These are phyloP conservation scores for Ifrita kowaldi DNA, from an alignment of 2,113 vertebrate genomes.

Conservation along the genomic window DNA sequence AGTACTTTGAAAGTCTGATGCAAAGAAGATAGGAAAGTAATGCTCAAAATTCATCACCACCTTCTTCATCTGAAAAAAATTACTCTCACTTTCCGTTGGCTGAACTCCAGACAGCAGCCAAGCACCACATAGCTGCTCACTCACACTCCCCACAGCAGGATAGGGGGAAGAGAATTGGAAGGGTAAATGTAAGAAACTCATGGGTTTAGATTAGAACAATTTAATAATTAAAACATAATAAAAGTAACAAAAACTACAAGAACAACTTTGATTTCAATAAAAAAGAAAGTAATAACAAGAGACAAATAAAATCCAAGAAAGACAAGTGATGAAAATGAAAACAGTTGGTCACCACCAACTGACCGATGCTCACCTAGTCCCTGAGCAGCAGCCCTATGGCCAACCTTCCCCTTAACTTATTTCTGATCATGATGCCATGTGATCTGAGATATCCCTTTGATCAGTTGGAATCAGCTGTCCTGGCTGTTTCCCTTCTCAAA, in stretches of 20 bases:
- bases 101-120: background rate
- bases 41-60: background rate
- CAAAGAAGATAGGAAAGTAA: background rate
- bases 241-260: background rate
- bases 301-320: background rate
- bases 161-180: background rate
- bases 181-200: background rate
- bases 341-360: background rate
- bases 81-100: background rate
- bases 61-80: background rate
- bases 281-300: background rate
- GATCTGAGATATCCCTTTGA: background rate
- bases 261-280: background rate
- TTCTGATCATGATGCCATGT: background rate
- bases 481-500: background rate
- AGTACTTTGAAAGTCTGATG: background rate
- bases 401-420: background rate
- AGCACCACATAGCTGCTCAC: rapidly evolving
- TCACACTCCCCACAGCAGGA: rapidly evolving
- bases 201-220: background rate
- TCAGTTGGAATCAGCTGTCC: background rate
- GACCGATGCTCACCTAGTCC: rapidly evolving
- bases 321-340: background rate
- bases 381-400: background rate
- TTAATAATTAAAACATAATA: background rate